Conservation (phyloP, 2,888 invertebrate species). For the Cremastobaeus sp. region DNA sequence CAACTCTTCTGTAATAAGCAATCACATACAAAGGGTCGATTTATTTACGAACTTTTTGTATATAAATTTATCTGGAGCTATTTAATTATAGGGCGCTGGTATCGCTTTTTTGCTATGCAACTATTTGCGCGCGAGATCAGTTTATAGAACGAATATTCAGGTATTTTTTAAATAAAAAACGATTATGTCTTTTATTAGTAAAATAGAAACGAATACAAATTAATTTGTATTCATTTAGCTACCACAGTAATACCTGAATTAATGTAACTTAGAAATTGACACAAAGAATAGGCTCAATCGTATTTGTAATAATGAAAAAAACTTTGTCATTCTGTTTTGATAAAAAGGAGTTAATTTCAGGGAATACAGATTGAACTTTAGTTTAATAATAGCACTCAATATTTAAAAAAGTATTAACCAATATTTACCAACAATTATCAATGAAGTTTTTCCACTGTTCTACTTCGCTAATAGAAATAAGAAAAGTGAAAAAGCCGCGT, state of each 20-base stretch:
- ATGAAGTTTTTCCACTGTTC: background rate
- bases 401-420: background rate
- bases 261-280: too few relatives aligned
- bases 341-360: background rate
- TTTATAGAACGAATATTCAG: too few relatives aligned
- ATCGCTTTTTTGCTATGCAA: conserved; percentile 15
- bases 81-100: conserved; percentile 36
- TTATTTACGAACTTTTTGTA: conserved; percentile 23
- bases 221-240: too few relatives aligned
- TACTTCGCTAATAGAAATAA: conserved; percentile 8
- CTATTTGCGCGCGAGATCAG: conserved; percentile 36
- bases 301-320: conserved; percentile 35
- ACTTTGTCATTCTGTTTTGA: background rate
- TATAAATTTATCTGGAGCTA: background rate
- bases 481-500: conserved; percentile 60
- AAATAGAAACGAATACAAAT: too few relatives aligned
- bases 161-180: too few relatives aligned
- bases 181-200: too few relatives aligned
- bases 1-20: background rate
- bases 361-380: background rate
- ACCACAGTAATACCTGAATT: too few relatives aligned
- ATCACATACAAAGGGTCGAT: conserved; percentile 6
- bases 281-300: too few relatives aligned
- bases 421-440: conserved; percentile 33
- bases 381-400: background rate